These are phyloP conservation scores for Ectropis grisescens DNA, from an alignment of 1,140 invertebrate genomes.

Conservation along the genomic window DNA sequence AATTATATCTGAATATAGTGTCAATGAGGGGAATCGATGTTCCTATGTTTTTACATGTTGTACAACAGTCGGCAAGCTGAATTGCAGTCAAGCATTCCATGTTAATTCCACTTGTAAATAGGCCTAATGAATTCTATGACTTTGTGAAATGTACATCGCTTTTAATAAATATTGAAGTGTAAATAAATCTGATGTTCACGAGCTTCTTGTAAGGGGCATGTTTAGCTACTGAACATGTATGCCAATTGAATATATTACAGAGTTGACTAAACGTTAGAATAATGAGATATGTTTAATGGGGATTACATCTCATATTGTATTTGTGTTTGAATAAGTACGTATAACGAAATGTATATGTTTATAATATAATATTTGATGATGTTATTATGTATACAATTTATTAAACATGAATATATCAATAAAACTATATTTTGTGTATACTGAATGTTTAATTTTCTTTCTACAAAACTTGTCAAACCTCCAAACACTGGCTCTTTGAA, in stretches of 20 bases:
- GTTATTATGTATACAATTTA: constrained; percentile 71
- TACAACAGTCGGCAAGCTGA: constrained; percentile 48
- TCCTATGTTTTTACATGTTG: constrained; percentile 54
- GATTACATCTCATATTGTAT: constrained; percentile 70
- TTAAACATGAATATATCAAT: constrained; percentile 72
- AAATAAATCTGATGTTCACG: constrained; percentile 47
- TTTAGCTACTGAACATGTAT: constrained; percentile 31
- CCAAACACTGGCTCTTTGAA: too few species aligned
- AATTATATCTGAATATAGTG: constrained; percentile 41
- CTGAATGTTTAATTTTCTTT: constrained; percentile 59
- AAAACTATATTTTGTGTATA: constrained; percentile 73
- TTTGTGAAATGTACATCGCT: constrained; percentile 52
- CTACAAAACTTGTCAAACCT: constrained; percentile 14
- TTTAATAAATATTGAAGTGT: constrained; percentile 54
- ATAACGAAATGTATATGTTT: constrained; percentile 70
- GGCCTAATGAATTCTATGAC: constrained; percentile 59
- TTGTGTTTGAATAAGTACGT: constrained; percentile 66
- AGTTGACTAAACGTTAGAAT: constrained; percentile 52
- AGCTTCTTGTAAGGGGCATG: constrained; percentile 33
- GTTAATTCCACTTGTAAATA: constrained; percentile 68
- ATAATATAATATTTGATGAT: constrained; percentile 70
- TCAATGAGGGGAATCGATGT: constrained; percentile 53
- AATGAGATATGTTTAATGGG: constrained; percentile 48
- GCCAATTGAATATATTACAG: constrained; percentile 30
- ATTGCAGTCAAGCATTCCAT: constrained; percentile 64